Evolutionary conservation across 2,113 vertebrate species (phyloP), one percentile per base, ranked within the genome.

Genomic region (Chionomys nivalis): DNA sequence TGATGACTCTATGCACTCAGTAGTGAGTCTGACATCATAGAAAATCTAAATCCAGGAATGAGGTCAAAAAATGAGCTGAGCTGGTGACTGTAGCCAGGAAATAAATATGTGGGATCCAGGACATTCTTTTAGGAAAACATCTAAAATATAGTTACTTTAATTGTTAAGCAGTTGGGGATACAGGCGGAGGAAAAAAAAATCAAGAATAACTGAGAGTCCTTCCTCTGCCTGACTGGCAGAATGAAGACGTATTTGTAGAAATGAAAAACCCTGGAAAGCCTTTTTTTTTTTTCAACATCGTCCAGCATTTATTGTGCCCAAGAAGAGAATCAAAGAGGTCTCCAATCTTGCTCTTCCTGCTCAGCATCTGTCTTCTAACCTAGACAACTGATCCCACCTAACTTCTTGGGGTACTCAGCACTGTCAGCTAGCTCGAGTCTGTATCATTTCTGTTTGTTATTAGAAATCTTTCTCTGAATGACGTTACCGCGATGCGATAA

Each of bases 401-500:
- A 95, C 24, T 92, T 52, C 78, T 66, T 58, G 14, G 72, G 72
- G 68, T 73, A 63, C 23, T 73, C 19, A 73, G 65, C 26, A 65
- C 58, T 78, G 61, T 47, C 90, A 73, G 66, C 33, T 94, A 73
- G 92, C 72, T 85, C 1, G 61, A 61, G n/a, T 61, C 77, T 83
- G 44, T 73, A 65, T 93, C 93, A 77, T 47, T 87, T 95, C 96
- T 81, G 47, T 83, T 97, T 96, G 97, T 97, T 96, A 95, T 91
- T 97, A 97, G 87, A 95, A 96, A 97, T 97, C 95, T 93, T 90
- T 96, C 96, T 96, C 96, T 87, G 42, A 98, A 98, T 98, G 98
- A 96, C 92, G 93, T 98, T 98, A 97, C 97, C 95, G 97, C 96
- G 97, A 97, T 97, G 98, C 85, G 98, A 98, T 98, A 97, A 97